A percentile compares a stretch with the other conserved stretches of the same genome.
These are phyloP conservation scores for Tetragnatha versicolor DNA, from an alignment of 1,140 invertebrate genomes.

Conservation along the genomic window DNA sequence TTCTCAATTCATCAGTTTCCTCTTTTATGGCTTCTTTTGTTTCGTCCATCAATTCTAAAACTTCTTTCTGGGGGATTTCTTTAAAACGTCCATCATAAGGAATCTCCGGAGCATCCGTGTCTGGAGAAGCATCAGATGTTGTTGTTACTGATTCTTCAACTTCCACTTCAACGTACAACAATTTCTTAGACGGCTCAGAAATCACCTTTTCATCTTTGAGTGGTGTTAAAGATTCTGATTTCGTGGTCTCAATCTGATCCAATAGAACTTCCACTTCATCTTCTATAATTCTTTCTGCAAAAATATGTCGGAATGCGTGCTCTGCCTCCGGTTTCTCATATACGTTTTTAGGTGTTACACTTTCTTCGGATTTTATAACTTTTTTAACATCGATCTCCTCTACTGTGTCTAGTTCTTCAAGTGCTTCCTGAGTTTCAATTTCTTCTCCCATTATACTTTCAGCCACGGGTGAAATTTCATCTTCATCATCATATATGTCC, in stretches of 20 bases:
- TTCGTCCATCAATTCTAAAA: not conserved
- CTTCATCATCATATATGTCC: slow-evolving; percentile 1
- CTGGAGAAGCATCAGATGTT: slow-evolving; percentile 39
- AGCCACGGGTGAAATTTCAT: slow-evolving; percentile 26
- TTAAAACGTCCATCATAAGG: slow-evolving; percentile 34
- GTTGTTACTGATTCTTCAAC: slow-evolving; percentile 45
- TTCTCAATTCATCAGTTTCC: slow-evolving; percentile 15
- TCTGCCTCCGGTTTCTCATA: slow-evolving; percentile 47
- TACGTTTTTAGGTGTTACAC: slow-evolving; percentile 2
- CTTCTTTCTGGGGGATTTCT: slow-evolving; percentile 34
- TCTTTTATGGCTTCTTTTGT: not conserved
- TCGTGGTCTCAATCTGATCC: not conserved
- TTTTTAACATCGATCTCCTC: not conserved
- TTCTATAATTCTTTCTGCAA: slow-evolving; percentile 43
- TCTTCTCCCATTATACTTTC: slow-evolving; percentile 52
- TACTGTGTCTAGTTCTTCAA: not conserved
- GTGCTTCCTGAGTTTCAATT: slow-evolving; percentile 19
- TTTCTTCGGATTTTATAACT: slow-evolving; percentile 2
- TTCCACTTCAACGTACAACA: slow-evolving; percentile 48
- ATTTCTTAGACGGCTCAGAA: not conserved
- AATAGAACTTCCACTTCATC: slow-evolving; percentile 31
- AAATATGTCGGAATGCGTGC: slow-evolving; percentile 41
- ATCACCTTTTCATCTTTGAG: slow-evolving; percentile 44
- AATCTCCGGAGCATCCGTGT: slow-evolving; percentile 45
- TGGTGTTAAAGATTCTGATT: not conserved